Evolutionary conservation across 2,113 vertebrate genomes (phyloP), one percentile per base, ranked within the genome.

Genomic region (Micromys minutus): DNA sequence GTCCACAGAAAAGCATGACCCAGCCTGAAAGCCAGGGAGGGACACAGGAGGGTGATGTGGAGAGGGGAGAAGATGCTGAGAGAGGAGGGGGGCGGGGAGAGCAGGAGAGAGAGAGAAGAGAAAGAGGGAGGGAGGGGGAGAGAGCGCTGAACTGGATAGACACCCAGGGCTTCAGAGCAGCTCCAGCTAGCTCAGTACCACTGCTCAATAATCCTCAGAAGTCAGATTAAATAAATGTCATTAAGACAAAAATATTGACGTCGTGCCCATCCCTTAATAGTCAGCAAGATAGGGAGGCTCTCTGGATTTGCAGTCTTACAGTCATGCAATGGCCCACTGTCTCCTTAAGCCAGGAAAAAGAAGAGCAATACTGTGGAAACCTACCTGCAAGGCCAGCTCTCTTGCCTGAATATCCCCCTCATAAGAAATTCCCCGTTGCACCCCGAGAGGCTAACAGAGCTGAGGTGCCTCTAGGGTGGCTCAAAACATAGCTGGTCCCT

Each of bases 301-400:
- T 91, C 69, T 92, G 34, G 8, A 85, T 96, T 80, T 77, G 92
- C 97, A 91, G 86, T 94, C 94, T 90, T 84, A 61, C 42, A 88
- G 90, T 39, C 0, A 13, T 15, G 50, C 91, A 45, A 85, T 55
- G 45, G 77, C 39, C 84, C 8, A 0, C 13, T 24, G 52, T 88
- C 55, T 95, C 72, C 50, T 84, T 85, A 85, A 94, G 72, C 96
- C 77, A 42, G 89, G 42, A 39, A 22, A 59, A 89, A 47, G 52
- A 59, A 0, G 21, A 21, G 3, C 12, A 47, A 3, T 65, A 8
- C 0, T 12, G 17, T 29, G 0, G 39, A 7, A 55, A 47, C 7
- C 3, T 22, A 67, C 3, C 2, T 22, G 72, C 1, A 0, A 31
- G 29, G n/a, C 84, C 15, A 13, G 26, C 29, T 10, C 39, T 91